Evolutionary conservation across 2,113 vertebrate species (phyloP).

Genomic region (Phycodurus eques): DNA sequence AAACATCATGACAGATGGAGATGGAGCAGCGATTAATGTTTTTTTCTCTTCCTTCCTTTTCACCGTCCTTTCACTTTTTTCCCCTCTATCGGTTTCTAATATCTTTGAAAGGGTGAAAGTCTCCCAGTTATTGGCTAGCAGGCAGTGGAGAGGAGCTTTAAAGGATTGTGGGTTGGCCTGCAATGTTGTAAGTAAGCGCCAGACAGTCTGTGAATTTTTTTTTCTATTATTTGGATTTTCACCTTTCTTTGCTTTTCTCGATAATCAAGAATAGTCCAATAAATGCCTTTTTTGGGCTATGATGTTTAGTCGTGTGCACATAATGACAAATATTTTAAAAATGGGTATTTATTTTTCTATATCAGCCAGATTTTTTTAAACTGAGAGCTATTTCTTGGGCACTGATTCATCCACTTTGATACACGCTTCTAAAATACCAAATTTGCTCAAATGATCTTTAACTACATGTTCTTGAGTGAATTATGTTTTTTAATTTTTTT

Average conservation of each 20-base stretch:
- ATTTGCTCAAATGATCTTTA: too few relatives aligned
- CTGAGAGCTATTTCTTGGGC: too few relatives aligned
- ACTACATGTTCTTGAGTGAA: too few relatives aligned
- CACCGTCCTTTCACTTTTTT: constrained; percentile 46
- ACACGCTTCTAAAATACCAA: too few relatives aligned
- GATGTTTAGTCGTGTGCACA: neutral
- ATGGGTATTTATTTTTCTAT: too few relatives aligned
- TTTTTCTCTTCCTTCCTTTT: constrained; percentile 53
- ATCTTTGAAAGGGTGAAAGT: constrained; percentile 53
- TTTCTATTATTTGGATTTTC: constrained; percentile 30
- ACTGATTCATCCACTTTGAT: too few relatives aligned
- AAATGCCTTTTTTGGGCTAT: neutral
- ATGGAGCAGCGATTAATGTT: constrained; percentile 59
- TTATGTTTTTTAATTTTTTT: too few relatives aligned
- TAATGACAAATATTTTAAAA: neutral
- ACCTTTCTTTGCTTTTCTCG: constrained; percentile 37
- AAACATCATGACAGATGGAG: constrained; percentile 62
- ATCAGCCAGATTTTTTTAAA: too few relatives aligned
- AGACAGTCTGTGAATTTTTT: constrained; percentile 26
- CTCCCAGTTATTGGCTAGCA: constrained; percentile 44
- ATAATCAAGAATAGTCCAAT: constrained; percentile 8
- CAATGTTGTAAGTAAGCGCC: constrained; percentile 57
- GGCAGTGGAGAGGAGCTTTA: constrained; percentile 45
- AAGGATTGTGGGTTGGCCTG: constrained; percentile 36
- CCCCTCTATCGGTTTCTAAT: constrained; percentile 60